Conservation (phyloP, 2,888 invertebrate genomes). For the Lochmaea crataegi region DNA sequence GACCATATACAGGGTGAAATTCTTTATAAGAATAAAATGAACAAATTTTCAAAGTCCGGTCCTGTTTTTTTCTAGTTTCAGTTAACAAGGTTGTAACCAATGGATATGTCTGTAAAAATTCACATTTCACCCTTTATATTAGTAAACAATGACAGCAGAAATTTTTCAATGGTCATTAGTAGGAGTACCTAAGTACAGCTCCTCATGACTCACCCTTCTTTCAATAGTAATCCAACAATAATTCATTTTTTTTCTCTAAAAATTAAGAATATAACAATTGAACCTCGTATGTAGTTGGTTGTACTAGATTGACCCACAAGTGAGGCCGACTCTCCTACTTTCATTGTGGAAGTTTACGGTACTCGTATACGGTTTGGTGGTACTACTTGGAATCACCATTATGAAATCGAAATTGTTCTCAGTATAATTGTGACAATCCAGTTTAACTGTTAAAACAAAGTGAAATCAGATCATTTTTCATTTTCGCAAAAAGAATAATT, state of each 20-base stretch:
- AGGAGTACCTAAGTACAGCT: too few relatives aligned
- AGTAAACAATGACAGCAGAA: too few relatives aligned
- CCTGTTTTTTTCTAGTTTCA: too few relatives aligned
- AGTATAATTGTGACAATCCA: conserved; percentile 12
- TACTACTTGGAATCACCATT: conserved; percentile 27
- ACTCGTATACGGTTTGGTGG: conserved; percentile 22
- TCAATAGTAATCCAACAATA: too few relatives aligned
- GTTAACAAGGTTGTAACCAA: too few relatives aligned
- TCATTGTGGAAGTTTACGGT: conserved; percentile 48
- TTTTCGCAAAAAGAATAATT: not conserved
- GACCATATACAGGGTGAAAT: too few relatives aligned
- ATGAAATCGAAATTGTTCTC: conserved; percentile 31
- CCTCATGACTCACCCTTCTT: too few relatives aligned
- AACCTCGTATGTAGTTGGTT: conserved; percentile 20
- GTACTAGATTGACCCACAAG: conserved; percentile 50
- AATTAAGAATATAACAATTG: not conserved
- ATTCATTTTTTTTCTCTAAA: not conserved
- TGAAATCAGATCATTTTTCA: not conserved
- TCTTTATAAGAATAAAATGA: too few relatives aligned
- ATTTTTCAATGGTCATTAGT: too few relatives aligned
- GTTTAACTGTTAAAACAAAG: not conserved
- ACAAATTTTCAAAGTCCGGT: too few relatives aligned
- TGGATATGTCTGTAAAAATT: too few relatives aligned
- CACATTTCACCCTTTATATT: too few relatives aligned
- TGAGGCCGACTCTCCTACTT: conserved; percentile 54